These are phyloP conservation scores for Hydrozoanthus tunicans DNA, from an alignment of 64 coral and sea anemone species.

Conservation along the genomic window DNA sequence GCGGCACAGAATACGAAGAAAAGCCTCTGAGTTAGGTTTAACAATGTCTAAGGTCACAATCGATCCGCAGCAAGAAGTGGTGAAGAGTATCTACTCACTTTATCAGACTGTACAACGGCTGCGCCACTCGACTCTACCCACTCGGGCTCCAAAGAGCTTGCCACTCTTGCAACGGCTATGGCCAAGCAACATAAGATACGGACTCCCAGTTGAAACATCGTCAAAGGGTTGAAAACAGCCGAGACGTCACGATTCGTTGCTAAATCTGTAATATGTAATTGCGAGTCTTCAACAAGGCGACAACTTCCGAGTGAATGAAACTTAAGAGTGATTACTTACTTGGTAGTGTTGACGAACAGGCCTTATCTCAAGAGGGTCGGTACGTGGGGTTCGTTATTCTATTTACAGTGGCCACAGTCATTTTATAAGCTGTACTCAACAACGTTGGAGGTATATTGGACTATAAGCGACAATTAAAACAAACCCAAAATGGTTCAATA, in stretches of 20 bases:
- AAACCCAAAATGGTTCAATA: not conserved
- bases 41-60: not conserved
- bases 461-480: not conserved
- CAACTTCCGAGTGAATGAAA: not conserved
- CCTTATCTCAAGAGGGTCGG: not conserved
- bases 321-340: not conserved
- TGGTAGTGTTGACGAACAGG: not conserved
- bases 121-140: not conserved
- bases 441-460: constrained; percentile 7
- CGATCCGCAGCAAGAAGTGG: not conserved
- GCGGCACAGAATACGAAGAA: too few relatives aligned
- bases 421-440: not conserved
- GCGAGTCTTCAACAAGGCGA: not conserved
- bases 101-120: not conserved
- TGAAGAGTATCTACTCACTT: not conserved
- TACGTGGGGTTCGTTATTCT: not conserved
- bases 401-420: not conserved
- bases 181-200: not conserved
- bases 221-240: too few relatives aligned
- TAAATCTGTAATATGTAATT: not conserved
- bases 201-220: too few relatives aligned
- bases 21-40: too few relatives aligned
- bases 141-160: not conserved
- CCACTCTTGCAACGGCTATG: not conserved
- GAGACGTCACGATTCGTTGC: too few relatives aligned